Conservation (phyloP, 2,113 vertebrate species). For the Tautogolabrus adspersus region DNA sequence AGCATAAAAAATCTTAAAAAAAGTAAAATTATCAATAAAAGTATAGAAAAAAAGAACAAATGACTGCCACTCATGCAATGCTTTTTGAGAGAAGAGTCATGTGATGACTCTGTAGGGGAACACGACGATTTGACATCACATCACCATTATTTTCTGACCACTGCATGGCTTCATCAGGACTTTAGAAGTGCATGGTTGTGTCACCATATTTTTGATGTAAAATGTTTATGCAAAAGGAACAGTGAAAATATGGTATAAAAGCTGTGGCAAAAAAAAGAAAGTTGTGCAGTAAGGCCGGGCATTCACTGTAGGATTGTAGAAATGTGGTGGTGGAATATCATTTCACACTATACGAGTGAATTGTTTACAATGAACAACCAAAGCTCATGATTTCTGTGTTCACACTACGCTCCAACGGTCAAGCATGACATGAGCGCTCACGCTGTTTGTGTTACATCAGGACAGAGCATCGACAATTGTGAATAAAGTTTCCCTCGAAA, state of each 20-base stretch:
- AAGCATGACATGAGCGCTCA: too few relatives aligned
- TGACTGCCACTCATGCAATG: constrained; percentile 58
- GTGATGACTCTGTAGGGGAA: constrained; percentile 60
- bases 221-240: constrained; percentile 4
- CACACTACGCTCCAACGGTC: too few relatives aligned
- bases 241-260: constrained; percentile 26
- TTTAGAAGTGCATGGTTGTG: constrained; percentile 33
- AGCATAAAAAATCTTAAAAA: constrained; percentile 62
- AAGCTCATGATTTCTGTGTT: too few relatives aligned
- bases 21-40: constrained; percentile 33
- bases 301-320: background rate
- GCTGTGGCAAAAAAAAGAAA: constrained; percentile 15
- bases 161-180: constrained; percentile 49
- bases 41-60: constrained; percentile 32
- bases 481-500: too few relatives aligned
- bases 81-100: constrained; percentile 65
- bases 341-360: too few relatives aligned
- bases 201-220: constrained; percentile 37
- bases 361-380: too few relatives aligned
- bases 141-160: constrained; percentile 6
- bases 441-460: too few relatives aligned
- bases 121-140: constrained; percentile 1
- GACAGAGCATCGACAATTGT: too few relatives aligned
- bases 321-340: too few relatives aligned
- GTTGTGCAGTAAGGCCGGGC: background rate